phyloP scores from a whole-genome alignment of 2,113 vertebrate species.

The Sturnus vulgaris region DNA sequence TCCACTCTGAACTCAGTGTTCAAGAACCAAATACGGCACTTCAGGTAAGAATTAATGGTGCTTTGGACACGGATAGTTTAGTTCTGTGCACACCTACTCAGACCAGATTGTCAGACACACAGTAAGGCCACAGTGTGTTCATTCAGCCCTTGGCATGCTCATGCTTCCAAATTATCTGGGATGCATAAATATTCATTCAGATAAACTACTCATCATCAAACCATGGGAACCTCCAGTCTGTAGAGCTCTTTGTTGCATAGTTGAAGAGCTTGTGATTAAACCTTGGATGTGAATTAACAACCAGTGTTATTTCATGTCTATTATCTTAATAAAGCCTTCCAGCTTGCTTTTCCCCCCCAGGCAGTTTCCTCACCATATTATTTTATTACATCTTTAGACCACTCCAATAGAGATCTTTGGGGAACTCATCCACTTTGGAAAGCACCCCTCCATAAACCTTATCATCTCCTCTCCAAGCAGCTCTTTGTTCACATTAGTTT shows the following conservation, averaged over 20 bases:
- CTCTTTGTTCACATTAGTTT: background rate
- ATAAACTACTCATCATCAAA: background rate
- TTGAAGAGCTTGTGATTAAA: background rate
- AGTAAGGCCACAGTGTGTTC: background rate
- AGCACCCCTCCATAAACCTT: background rate
- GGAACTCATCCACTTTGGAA: background rate
- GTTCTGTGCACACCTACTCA: background rate
- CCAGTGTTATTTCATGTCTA: background rate
- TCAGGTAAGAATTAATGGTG: background rate
- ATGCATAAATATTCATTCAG: background rate
- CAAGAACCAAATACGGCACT: background rate
- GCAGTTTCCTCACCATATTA: background rate
- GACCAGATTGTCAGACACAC: background rate
- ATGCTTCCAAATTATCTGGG: background rate
- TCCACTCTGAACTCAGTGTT: background rate
- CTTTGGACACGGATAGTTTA: background rate
- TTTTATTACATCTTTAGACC: background rate
- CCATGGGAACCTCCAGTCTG: background rate
- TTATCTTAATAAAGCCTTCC: background rate
- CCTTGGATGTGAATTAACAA: background rate
- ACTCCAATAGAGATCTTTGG: background rate
- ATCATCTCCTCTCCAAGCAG: background rate
- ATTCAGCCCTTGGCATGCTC: background rate
- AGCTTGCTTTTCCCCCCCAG: background rate
- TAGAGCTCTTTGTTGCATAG: background rate